Evolutionary conservation across 2,113 vertebrate species (phyloP).

Genomic region (Hippocampus comes): DNA sequence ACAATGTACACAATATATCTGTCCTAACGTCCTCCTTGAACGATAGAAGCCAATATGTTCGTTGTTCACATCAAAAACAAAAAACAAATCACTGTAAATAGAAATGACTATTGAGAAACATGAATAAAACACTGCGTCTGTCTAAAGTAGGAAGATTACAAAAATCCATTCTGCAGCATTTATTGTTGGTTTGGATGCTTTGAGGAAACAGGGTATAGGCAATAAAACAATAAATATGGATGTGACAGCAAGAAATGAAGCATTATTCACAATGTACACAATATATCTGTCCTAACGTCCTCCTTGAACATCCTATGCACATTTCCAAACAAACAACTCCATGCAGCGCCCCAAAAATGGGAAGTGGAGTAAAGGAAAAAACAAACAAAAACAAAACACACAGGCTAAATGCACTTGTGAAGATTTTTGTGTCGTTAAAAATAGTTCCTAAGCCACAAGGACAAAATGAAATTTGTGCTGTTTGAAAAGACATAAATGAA

Average conservation of each 20-base stretch:
- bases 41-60: too few species aligned
- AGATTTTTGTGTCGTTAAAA: slow-evolving; percentile 56
- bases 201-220: slow-evolving; percentile 80
- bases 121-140: too few species aligned
- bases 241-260: slow-evolving; percentile 95
- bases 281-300: slow-evolving; percentile 56
- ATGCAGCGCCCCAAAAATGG: slow-evolving; percentile 81
- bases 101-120: too few species aligned
- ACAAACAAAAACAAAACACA: not conserved
- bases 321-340: slow-evolving; percentile 81
- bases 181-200: slow-evolving; percentile 64
- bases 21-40: slow-evolving; percentile 59
- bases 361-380: slow-evolving; percentile 55
- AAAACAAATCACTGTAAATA: too few species aligned
- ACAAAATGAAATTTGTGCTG: slow-evolving; percentile 80
- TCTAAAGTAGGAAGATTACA: not conserved
- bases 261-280: slow-evolving; percentile 99
- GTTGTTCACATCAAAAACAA: too few species aligned
- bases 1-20: slow-evolving; percentile 88
- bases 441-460: slow-evolving; percentile 78
- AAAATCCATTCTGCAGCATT: slow-evolving; percentile 62
- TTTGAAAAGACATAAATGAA: slow-evolving; percentile 63
- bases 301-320: slow-evolving; percentile 77
- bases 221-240: slow-evolving; percentile 99
- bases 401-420: slow-evolving; percentile 46